Percentiles rank a stretch among this genome's conserved stretches.
phyloP scores from a whole-genome alignment of 1,140 invertebrate genomes.

The Popillia japonica region DNA sequence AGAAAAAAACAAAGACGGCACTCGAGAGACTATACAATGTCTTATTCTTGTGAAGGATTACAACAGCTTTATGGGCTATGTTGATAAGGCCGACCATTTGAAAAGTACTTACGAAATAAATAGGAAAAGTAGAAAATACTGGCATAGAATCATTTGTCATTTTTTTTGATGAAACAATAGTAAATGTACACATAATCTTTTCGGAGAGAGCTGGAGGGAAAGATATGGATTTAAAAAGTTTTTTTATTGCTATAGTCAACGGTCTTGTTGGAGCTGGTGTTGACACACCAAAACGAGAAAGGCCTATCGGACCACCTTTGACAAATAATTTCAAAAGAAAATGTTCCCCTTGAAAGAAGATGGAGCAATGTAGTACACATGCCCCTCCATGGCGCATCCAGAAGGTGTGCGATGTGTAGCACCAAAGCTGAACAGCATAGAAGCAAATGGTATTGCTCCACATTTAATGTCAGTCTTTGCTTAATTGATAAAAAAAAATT shows the following conservation, averaged over 20 bases:
- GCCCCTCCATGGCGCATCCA: no score
- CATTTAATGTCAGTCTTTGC: no score
- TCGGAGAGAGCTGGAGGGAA: slow-evolving; percentile 38
- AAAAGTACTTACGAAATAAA: neutral
- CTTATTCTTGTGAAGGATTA: neutral
- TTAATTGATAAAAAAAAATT: no score
- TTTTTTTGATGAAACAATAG: slow-evolving; percentile 48
- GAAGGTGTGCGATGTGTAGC: no score
- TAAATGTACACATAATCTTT: slow-evolving; percentile 45
- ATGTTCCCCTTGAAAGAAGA: no score
- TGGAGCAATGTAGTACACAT: no score
- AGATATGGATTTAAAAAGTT: slow-evolving; percentile 40
- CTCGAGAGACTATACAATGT: neutral
- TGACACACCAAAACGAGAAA: neutral
- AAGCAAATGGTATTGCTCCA: no score
- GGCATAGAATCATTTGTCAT: slow-evolving; percentile 43
- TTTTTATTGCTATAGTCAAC: slow-evolving; percentile 42
- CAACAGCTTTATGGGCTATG: slow-evolving; percentile 1
- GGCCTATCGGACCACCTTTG: no score
- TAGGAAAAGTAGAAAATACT: slow-evolving; percentile 10
- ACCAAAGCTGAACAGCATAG: no score
- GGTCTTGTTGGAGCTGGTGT: slow-evolving; percentile 48
- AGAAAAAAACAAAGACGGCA: neutral
- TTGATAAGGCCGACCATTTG: slow-evolving; percentile 3
- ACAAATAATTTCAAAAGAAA: no score